Evolutionary conservation across 2,113 vertebrate species (phyloP).

Genomic region (Chroicocephalus ridibundus): DNA sequence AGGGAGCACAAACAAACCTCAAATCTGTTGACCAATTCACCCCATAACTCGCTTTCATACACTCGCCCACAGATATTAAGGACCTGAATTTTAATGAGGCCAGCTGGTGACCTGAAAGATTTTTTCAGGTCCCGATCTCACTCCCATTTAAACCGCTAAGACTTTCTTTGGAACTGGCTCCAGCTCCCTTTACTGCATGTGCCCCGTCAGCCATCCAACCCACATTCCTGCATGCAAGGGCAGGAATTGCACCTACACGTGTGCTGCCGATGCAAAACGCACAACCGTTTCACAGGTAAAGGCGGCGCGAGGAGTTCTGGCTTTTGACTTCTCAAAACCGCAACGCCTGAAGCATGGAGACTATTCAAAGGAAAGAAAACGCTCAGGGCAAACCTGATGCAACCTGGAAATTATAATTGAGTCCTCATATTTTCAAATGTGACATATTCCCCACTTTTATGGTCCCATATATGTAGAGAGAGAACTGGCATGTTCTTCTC

Average conservation of each 20-base stretch:
- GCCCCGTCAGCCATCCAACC: neutral
- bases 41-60: slow-evolving; percentile 22
- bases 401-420: neutral
- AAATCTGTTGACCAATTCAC: slow-evolving; percentile 55
- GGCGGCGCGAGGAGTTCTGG: neutral
- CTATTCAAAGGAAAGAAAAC: neutral
- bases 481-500: neutral
- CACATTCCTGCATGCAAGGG: neutral
- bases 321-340: neutral
- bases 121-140: slow-evolving; percentile 18
- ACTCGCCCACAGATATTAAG: slow-evolving; percentile 34
- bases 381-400: neutral
- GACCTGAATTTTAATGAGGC: slow-evolving; percentile 52
- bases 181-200: neutral
- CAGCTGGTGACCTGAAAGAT: slow-evolving; percentile 53
- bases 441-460: neutral
- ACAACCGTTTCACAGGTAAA: neutral
- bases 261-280: neutral
- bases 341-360: neutral
- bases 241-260: neutral
- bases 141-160: slow-evolving; percentile 53
- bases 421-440: neutral
- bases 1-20: slow-evolving; percentile 39
- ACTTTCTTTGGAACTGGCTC: slow-evolving; percentile 24
- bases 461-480: neutral